Evolutionary conservation across 2,113 vertebrate genomes (phyloP).

Genomic region (Phyllostomus discolor): DNA sequence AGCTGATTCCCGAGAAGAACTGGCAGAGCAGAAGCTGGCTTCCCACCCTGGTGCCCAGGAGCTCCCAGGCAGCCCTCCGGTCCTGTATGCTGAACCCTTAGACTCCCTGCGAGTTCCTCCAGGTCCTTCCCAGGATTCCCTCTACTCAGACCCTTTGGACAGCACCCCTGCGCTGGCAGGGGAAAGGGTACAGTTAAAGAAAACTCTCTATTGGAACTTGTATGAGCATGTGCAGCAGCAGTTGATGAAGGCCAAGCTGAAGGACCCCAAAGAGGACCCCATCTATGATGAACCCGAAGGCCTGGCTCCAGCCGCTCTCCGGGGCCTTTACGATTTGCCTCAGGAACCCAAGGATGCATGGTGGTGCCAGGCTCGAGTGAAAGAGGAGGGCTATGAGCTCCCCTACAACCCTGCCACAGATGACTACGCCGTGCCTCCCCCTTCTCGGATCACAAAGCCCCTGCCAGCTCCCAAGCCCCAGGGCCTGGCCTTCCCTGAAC

Average conservation of each 20-base stretch:
- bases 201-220: conserved; percentile 76
- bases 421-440: conserved; percentile 77
- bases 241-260: conserved; percentile 65
- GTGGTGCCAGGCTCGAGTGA: conserved; percentile 79
- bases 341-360: conserved; percentile 78
- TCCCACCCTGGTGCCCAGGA: conserved; percentile 66
- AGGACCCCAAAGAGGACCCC: conserved; percentile 79
- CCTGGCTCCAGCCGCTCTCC: conserved; percentile 51
- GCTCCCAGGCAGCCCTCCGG: conserved; percentile 46
- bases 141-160: conserved; percentile 94
- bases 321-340: conserved; percentile 86
- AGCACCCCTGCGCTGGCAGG: conserved; percentile 55
- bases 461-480: conserved; percentile 88
- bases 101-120: conserved; percentile 85
- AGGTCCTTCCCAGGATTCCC: conserved; percentile 73
- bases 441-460: conserved; percentile 82
- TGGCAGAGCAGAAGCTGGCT: conserved; percentile 54
- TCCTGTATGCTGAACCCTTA: conserved; percentile 90
- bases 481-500: not conserved
- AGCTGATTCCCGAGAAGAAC: conserved; percentile 47
- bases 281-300: conserved; percentile 97
- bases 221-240: conserved; percentile 83
- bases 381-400: conserved; percentile 77
- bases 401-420: conserved; percentile 81
- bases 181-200: not conserved